phyloP scores from a whole-genome alignment of 2,113 vertebrate genomes.

The Oreochromis niloticus region DNA sequence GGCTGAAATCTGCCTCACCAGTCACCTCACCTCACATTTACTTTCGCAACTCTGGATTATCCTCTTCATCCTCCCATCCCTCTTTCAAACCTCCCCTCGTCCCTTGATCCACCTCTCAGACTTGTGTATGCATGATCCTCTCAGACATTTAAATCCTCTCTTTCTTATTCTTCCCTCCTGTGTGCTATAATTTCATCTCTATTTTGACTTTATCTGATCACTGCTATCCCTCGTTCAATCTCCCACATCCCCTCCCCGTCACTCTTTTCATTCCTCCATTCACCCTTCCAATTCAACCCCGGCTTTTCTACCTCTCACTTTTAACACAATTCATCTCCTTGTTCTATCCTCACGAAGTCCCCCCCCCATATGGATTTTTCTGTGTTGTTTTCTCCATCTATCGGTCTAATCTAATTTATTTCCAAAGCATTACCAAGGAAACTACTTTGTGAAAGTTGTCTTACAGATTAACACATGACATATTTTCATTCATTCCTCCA shows the following conservation, averaged over 20 bases:
- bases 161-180: not conserved
- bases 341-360: not conserved
- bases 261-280: not conserved
- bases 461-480: not conserved
- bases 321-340: not conserved
- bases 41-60: not conserved
- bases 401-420: not conserved
- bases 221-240: not conserved
- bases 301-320: not conserved
- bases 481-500: not conserved
- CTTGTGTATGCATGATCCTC: not conserved
- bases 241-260: conserved; percentile 10
- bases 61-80: not conserved
- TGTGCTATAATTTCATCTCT: conserved; percentile 16
- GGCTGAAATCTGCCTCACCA: not conserved
- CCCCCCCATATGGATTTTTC: not conserved
- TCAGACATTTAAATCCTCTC: conserved; percentile 17
- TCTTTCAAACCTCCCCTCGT: not conserved
- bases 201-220: conserved; percentile 38
- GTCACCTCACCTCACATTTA: not conserved
- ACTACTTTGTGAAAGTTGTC: not conserved
- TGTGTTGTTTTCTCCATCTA: not conserved
- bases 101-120: conserved; percentile 4
- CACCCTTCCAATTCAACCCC: not conserved
- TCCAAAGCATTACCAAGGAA: not conserved